These are phyloP conservation scores for Andricus quercusramuli DNA, from an alignment of 2,888 invertebrate genomes.

Conservation along the genomic window DNA sequence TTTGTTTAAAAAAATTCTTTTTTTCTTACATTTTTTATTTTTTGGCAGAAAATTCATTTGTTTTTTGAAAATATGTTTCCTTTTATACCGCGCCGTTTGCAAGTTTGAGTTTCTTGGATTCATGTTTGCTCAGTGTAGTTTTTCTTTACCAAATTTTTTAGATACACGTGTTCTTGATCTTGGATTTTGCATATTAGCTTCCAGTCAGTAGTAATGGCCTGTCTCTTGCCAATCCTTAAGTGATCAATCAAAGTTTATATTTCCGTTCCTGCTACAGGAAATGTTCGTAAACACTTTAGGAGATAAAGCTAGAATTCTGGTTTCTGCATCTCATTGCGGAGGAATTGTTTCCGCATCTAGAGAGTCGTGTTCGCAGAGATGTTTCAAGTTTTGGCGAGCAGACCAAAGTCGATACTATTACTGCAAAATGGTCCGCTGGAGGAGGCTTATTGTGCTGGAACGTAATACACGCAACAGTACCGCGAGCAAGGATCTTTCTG, in stretches of 20 bases:
- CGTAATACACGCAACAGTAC: not conserved
- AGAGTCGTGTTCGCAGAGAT: not conserved
- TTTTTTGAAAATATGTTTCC: too few species aligned
- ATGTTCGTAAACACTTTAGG: too few species aligned
- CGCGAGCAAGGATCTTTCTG: not conserved
- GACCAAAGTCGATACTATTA: constrained; percentile 2
- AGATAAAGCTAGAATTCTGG: not conserved
- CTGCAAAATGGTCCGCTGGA: not conserved
- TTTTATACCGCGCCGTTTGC: not conserved
- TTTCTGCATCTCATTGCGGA: not conserved
- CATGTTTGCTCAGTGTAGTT: not conserved
- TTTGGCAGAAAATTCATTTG: too few species aligned
- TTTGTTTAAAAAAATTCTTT: too few species aligned
- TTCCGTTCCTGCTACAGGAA: not conserved
- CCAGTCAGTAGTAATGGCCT: not conserved
- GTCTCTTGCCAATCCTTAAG: not conserved
- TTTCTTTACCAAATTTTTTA: not conserved
- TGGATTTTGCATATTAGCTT: not conserved
- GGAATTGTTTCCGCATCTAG: not conserved
- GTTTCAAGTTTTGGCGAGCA: not conserved
- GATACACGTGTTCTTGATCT: not conserved
- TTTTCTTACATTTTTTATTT: too few species aligned
- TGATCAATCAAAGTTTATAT: constrained; percentile 7
- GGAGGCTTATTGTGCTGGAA: not conserved
- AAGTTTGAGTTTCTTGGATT: not conserved